Base-by-base conservation (phyloP, 2,888 invertebrate species). In the Norana najaformis region DNA sequence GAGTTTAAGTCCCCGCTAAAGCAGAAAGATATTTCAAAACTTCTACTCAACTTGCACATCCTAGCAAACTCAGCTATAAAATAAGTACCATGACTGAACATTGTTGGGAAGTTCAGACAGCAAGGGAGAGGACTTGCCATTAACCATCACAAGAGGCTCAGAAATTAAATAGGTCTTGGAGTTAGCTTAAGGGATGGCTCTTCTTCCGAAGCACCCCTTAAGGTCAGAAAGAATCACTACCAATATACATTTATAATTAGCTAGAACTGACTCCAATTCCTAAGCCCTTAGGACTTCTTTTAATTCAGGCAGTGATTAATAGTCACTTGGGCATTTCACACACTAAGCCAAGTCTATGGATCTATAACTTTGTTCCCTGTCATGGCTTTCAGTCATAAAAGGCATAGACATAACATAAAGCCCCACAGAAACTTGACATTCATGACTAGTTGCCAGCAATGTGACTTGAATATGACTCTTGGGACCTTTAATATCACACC, bases 351-450 rank as follows among this genome's bases (percentile, higher is more conserved):
- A n/a, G 69, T n/a, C 30, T 69, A n/a, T 69, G 69, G 69, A n/a
- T 69, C 69, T 11, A 69, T 69, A 69, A 69, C n/a, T 69, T n/a
- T 69, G 69, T n/a, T 69, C n/a, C n/a, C 11, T 30, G n/a, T 69
- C 69, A 69, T 69, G 69, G n/a, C 69, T 69, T 69, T 69, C 69
- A 69, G 69, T 69, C 69, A 69, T 69, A 69, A 69, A 69, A 69
- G 69, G 69, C n/a, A n/a, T n/a, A n/a, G n/a, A n/a, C n/a, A n/a
- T n/a, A n/a, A n/a, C n/a, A n/a, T n/a, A n/a, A n/a, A n/a, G n/a
- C n/a, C n/a, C n/a, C 69, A 30, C 30, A 69, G 69, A 69, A 69
- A 69, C 69, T 69, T 69, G 69, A n/a, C 69, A 69, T 69, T 69
- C n/a, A 69, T 69, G 69, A n/a, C 8, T 69, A 8, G 69, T 69